Evolutionary conservation across 2,888 invertebrate genomes (phyloP), one percentile per base, ranked within the genome.

Genomic region (Drosophila limbata): DNA sequence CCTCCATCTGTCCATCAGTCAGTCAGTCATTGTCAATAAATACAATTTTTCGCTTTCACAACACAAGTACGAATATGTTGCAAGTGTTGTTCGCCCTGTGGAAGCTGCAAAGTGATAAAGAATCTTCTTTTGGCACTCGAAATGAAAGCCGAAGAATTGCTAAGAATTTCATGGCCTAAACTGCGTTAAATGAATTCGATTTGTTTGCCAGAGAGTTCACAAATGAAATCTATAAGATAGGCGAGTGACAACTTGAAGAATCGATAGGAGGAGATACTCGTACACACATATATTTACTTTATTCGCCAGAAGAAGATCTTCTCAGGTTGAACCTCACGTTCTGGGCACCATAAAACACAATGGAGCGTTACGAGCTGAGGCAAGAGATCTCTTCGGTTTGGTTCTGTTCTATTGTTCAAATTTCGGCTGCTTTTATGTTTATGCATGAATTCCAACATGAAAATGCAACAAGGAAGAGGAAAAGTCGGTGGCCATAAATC

Each of bases 401-500:
- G 5, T 35, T 35, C 35, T 35, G 85, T 75, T 74, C 88, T 85
- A 85, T 85, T 83, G 82, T 83, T 83, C 85, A 84, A 87, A 79
- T 80, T 84, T 84, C 84, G 84, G 84, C 84, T 70, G 88, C 84
- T 84, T 84, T 84, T 83, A 84, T 84, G 84, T 84, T 84, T 84
- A 84, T 84, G 88, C 84, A 84, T 88, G 86, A 84, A 84, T 84
- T 84, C 84, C 84, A 83, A 84, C 84, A 84, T 84, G 84, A 88
- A 84, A 80, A 75, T 88, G 73, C 87, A 74, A 71, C 84, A 80
- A 82, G 86, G 83, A 88, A 84, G 88, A 48, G 31, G 11, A 73
- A 73, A 84, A 77, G 48, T 61, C 55, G 55, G 48, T 57, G 83
- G 45, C 72, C 80, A 88, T 84, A 84, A 84, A 84, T 84, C 84